Evolutionary conservation across 2,113 vertebrate genomes (phyloP).

Genomic region (Paraplagusia blochii): DNA sequence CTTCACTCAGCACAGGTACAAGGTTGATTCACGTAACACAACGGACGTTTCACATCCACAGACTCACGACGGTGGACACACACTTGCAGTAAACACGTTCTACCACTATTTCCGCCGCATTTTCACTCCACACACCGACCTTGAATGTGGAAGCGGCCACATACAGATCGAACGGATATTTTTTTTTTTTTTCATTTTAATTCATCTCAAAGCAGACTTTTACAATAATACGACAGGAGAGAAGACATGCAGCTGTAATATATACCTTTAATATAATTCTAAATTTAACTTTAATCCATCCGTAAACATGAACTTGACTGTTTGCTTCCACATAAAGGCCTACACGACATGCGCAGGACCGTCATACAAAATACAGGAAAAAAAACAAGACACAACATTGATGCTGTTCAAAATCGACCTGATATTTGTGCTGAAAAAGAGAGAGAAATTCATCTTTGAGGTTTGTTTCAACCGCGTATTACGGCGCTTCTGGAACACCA

Average conservation of each 20-base stretch:
- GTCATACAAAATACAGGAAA: slow-evolving; percentile 18
- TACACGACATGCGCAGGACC: slow-evolving; percentile 15
- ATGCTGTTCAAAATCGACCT: slow-evolving; percentile 5
- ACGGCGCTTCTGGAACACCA: background rate
- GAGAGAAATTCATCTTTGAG: background rate
- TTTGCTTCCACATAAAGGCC: slow-evolving; percentile 23
- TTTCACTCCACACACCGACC: background rate
- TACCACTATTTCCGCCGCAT: background rate
- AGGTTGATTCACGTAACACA: background rate
- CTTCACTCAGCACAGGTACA: slow-evolving; percentile 12
- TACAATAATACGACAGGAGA: background rate
- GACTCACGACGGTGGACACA: slow-evolving; percentile 4
- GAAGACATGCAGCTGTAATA: slow-evolving; percentile 45
- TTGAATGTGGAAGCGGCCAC: slow-evolving; percentile 13
- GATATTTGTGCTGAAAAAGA: slow-evolving; percentile 4
- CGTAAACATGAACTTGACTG: slow-evolving; percentile 66
- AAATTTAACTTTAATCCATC: slow-evolving; percentile 7
- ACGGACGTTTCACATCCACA: slow-evolving; percentile 10
- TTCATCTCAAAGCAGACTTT: slow-evolving; percentile 6
- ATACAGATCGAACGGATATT: background rate
- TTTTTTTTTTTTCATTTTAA: background rate
- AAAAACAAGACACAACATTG: background rate
- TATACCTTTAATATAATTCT: slow-evolving; percentile 4
- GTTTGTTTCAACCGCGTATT: background rate
- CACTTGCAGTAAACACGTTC: slow-evolving; percentile 1